Evolutionary conservation across 2,888 invertebrate genomes (phyloP), one percentile per base, ranked within the genome.

Genomic region (Pyrochroa serraticornis): DNA sequence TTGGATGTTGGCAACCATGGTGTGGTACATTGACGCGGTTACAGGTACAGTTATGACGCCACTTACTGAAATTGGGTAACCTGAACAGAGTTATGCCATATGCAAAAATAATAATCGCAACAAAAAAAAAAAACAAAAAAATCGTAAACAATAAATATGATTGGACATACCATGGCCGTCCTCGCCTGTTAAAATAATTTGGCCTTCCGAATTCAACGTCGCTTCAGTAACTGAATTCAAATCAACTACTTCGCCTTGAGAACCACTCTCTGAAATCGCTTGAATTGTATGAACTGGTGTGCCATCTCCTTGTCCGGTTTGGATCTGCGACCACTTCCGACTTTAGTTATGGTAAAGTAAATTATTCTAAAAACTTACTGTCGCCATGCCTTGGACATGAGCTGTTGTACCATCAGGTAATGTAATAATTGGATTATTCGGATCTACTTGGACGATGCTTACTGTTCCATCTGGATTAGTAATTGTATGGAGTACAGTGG

Each of bases 31-130:
- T 62, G 94, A 93, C 56, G 93, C 92, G 38, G 93, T 92, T 62
- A 97, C 94, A 52, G 97, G 97, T 71, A 97, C 93, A 51, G 96
- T 95, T 77, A 97, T 95, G 82, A 97, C 95, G 60, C 95, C 95
- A 72, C 93, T 91, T 71, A 93, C 93, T 68, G 91, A 89, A 70
- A 93, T 89, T 46, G 91, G 91, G 82, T 89, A 89, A 13, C 87
- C 88, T 88, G 83, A 65, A 75, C 78, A 77, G 73, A 68, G 67
- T 63, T 72, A 71, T 70, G 78, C 78, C 37, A 55, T 45, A 52
- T 33, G 47, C 42, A 54, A 54, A 56, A 44, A 22, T 22, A 22
- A 22, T 22, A 22, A 5, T 22, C 22, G 5, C 48, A 53, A 61
- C 51, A 14, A 30, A 41, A 51, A 37, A 45, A 50, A 34, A 13